Percentiles rank a stretch among this genome's conserved stretches.
Conservation (phyloP, 2,797 vertebrate species). For the Alcedo quadribrachys region DNA sequence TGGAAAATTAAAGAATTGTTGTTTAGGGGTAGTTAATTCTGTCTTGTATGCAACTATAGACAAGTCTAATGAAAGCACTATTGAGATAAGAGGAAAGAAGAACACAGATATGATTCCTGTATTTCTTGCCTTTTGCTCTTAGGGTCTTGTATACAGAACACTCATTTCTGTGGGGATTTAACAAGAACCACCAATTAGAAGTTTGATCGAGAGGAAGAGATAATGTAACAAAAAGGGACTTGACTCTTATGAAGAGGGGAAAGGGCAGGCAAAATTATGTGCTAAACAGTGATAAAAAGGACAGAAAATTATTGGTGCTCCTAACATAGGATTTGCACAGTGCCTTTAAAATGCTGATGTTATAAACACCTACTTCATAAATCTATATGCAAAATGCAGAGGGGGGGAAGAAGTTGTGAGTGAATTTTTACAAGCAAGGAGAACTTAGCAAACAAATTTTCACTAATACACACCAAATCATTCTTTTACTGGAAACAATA, state of each 20-base stretch:
- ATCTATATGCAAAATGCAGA: background rate
- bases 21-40: background rate
- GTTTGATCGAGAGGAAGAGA: background rate
- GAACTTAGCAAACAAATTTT: conserved; percentile 14
- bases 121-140: background rate
- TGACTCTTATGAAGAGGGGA: background rate
- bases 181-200: background rate
- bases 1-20: background rate
- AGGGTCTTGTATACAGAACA: background rate
- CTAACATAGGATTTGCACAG: background rate
- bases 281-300: background rate
- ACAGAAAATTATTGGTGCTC: background rate
- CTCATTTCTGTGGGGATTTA: background rate
- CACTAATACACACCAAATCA: background rate
- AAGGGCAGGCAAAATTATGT: background rate
- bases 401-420: background rate
- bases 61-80: background rate
- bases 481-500: conserved; percentile 15
- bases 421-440: background rate
- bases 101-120: background rate
- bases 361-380: background rate
- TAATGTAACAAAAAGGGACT: background rate
- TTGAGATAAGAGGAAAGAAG: background rate
- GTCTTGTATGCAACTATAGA: background rate
- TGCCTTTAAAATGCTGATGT: background rate